These are phyloP conservation scores for Drosophila chauvacae DNA, from an alignment of 1,140 invertebrate genomes.

Conservation along the genomic window DNA sequence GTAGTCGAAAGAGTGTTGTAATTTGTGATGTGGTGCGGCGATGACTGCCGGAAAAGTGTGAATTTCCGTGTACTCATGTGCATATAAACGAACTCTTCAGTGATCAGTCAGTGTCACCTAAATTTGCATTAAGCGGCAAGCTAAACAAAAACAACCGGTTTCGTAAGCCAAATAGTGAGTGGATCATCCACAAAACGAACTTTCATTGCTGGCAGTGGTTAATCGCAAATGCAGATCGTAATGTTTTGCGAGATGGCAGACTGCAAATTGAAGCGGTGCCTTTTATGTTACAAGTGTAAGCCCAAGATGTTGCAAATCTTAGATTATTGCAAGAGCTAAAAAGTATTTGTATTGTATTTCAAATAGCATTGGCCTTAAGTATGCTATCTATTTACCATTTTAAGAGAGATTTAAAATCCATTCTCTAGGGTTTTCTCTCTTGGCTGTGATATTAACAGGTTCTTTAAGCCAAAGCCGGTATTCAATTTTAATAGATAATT, in stretches of 20 bases:
- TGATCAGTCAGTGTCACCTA: slow-evolving; percentile 20
- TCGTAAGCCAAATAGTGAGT: not conserved
- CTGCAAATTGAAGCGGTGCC: not conserved
- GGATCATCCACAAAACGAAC: slow-evolving; percentile 1
- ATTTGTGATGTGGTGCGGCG: slow-evolving; percentile 20
- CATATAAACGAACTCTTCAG: not conserved
- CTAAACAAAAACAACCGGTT: slow-evolving; percentile 30
- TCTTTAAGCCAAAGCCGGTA: not conserved
- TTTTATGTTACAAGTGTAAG: not conserved
- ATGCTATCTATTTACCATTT: not conserved
- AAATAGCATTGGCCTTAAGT: too few species aligned
- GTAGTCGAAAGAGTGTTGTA: slow-evolving; percentile 41
- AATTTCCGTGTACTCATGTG: slow-evolving; percentile 8
- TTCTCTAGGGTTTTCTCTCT: not conserved
- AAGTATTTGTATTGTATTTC: not conserved
- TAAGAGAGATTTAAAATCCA: not conserved
- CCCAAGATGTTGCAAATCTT: not conserved
- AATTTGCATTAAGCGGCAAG: slow-evolving; percentile 8
- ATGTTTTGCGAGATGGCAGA: not conserved
- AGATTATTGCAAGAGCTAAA: not conserved
- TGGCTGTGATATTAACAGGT: not conserved
- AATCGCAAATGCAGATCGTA: slow-evolving; percentile 2
- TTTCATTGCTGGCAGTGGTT: not conserved
- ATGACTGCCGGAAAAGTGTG: slow-evolving; percentile 18
- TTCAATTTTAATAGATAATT: slow-evolving; percentile 1